These are phyloP conservation scores for Alloplasta piceator DNA, from an alignment of 2,888 invertebrate genomes.

Conservation along the genomic window DNA sequence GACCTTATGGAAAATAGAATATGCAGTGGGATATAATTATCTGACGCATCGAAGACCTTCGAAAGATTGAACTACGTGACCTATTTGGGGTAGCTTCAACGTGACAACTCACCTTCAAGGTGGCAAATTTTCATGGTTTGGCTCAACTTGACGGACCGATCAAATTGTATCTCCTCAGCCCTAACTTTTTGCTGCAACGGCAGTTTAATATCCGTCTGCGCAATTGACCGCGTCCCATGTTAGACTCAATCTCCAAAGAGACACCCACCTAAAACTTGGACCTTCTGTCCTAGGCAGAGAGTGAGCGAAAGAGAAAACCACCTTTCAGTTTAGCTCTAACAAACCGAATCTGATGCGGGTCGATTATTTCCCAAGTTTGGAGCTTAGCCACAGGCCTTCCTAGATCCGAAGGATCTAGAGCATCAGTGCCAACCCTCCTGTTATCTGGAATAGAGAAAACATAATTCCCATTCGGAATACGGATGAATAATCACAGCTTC, in stretches of 20 bases:
- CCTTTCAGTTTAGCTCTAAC: constrained; percentile 27
- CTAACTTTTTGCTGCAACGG: constrained; percentile 20
- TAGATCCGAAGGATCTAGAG: neutral
- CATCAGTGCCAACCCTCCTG: neutral
- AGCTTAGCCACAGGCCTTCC: neutral
- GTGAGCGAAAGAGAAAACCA: constrained; percentile 6
- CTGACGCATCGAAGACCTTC: constrained; percentile 72
- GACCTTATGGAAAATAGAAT: constrained; percentile 52
- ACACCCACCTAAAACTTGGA: too few species aligned
- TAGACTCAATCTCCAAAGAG: constrained; percentile 11
- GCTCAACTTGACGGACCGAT: neutral
- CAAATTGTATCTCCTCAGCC: neutral
- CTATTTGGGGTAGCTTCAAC: too few species aligned
- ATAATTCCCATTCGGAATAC: neutral
- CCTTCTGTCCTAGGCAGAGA: neutral
- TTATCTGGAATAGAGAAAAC: neutral
- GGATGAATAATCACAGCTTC: neutral
- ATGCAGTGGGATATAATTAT: constrained; percentile 70
- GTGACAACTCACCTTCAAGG: too few species aligned
- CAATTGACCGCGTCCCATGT: constrained; percentile 23
- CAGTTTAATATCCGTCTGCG: constrained; percentile 41
- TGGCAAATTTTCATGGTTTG: constrained; percentile 37
- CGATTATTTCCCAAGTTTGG: constrained; percentile 35
- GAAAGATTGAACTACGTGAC: too few species aligned
- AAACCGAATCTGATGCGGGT: constrained; percentile 27